These are phyloP conservation scores for Kuschelorhynchus macadamiae DNA, from an alignment of 2,888 invertebrate genomes.

Conservation along the genomic window DNA sequence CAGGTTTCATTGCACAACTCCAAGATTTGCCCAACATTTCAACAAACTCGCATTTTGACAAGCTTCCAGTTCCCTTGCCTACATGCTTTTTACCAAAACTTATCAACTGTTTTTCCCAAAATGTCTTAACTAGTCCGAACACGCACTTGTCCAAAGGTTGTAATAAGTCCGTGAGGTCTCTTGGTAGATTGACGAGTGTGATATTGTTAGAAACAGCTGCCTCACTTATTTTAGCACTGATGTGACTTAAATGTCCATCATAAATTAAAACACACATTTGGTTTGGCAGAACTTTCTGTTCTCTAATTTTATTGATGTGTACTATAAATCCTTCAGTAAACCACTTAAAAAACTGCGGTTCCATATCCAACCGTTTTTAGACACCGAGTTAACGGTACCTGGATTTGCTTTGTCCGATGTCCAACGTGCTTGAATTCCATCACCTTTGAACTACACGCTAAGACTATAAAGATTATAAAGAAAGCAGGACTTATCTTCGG, in stretches of 20 bases:
- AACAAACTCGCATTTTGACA: neutral
- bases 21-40: constrained; percentile 14
- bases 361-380: no score
- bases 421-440: constrained; percentile 53
- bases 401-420: no score
- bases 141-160: constrained; percentile 49
- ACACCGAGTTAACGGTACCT: no score
- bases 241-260: no score
- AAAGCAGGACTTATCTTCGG: constrained; percentile 41
- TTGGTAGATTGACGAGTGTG: constrained; percentile 43
- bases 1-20: constrained; percentile 12
- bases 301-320: constrained; percentile 20
- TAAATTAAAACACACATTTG: constrained; percentile 28
- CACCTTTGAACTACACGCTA: constrained; percentile 44
- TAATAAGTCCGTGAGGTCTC: constrained; percentile 49
- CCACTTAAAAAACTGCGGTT: constrained; percentile 26
- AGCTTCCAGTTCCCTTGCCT: no score
- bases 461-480: constrained; percentile 50
- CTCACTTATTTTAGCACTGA: constrained; percentile 19
- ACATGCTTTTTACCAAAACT: neutral
- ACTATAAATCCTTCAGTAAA: constrained; percentile 38
- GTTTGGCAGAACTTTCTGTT: constrained; percentile 9
- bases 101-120: neutral
- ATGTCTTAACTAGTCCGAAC: constrained; percentile 38
- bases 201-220: constrained; percentile 43